Percentiles rank a stretch among this genome's conserved stretches.
These are phyloP conservation scores for Hypsopygia costalis DNA, from an alignment of 2,888 invertebrate genomes.

Conservation along the genomic window DNA sequence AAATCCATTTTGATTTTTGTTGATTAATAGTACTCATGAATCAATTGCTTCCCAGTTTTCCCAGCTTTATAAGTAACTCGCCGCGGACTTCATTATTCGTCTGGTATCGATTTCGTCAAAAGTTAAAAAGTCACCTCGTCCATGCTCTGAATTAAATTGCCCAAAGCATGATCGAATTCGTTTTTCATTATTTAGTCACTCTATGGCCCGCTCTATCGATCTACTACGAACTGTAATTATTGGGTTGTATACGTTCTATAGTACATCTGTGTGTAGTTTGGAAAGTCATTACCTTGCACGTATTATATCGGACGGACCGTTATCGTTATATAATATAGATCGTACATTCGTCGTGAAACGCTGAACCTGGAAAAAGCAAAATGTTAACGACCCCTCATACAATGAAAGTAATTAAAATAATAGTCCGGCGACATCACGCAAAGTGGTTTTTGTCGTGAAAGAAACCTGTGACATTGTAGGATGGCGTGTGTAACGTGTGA, in stretches of 20 bases:
- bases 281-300: conserved; percentile 46
- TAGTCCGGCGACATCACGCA: conserved; percentile 65
- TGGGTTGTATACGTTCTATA: conserved; percentile 30
- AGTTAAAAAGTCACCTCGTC: conserved; percentile 29
- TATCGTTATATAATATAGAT: conserved; percentile 38
- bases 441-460: conserved; percentile 51
- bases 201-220: conserved; percentile 42
- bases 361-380: conserved; percentile 47
- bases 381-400: conserved; percentile 55
- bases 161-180: conserved; percentile 37
- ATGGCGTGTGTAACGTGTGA: conserved; percentile 24
- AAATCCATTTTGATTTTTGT: too few species aligned
- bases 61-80: neutral
- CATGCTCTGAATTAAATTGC: conserved; percentile 38
- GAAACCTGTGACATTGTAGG: conserved; percentile 36
- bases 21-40: conserved; percentile 1
- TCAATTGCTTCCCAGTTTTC: conserved; percentile 1
- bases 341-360: conserved; percentile 43
- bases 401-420: conserved; percentile 76
- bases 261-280: conserved; percentile 37
- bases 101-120: conserved; percentile 38
- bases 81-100: conserved; percentile 32
- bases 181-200: conserved; percentile 38
- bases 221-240: conserved; percentile 48
- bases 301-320: conserved; percentile 25